Evolutionary conservation across 2,888 invertebrate genomes (phyloP), one percentile per base, ranked within the genome.

Genomic region (Eilema griseolum): DNA sequence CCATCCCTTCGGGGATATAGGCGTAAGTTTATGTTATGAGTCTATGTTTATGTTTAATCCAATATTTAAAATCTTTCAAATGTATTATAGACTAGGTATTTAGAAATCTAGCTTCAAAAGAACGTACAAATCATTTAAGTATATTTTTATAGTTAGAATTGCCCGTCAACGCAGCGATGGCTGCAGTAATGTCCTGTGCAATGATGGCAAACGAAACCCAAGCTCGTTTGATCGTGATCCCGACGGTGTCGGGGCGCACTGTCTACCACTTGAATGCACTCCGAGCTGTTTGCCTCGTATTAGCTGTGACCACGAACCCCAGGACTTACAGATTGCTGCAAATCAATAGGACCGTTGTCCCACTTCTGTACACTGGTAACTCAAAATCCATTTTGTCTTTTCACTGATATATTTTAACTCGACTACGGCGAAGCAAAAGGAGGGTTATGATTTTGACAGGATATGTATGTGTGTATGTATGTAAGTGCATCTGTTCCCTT

Each of bases 281-380:
- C 86, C 91, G 96, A 60, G 97, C 97, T 0, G 93, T 96, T 28
- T 96, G 96, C 79, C 95, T 97, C 8, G 95, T 97, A 70, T 89
- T 97, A 57, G 96, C 97, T 0, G 95, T 98, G 69, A 96, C 96
- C 52, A 94, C 96, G 8, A 92, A 95, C 66, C 90, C 90, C 0
- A 93, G 92, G 56, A 94, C 96, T 1, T 96, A 96, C 0, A 91
- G 97, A 57, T 95, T 96, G 80, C 91, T 97, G 61, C 96, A 96
- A 78, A 89, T 96, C 4, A 96, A 95, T 86, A 92, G 97, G 74
- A 96, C 96, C 60, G 89, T 97, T 65, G 93, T 96, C 75, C 96
- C 97, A 0, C 88, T 97, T 52, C 90, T 96, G 82, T 97, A 96
- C 86, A 92, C 74, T 75, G 90, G 93, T 92, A 59, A 59, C 12